Conservation (phyloP, 2,888 invertebrate species). For the Nomada flava region DNA sequence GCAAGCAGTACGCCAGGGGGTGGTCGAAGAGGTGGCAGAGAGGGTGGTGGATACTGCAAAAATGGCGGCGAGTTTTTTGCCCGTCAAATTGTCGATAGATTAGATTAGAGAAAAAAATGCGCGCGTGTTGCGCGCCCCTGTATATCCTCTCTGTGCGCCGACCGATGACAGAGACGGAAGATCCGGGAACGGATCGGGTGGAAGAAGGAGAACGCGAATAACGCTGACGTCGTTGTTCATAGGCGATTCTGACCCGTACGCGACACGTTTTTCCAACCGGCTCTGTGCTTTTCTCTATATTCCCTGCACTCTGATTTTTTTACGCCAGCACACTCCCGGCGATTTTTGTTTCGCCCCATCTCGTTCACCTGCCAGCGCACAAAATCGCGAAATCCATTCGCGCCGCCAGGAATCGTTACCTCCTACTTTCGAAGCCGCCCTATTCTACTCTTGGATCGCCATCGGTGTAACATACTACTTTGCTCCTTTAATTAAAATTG, state of each 20-base stretch:
- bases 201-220: conserved; percentile 57
- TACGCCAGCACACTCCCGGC: not conserved
- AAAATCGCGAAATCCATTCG: conserved; percentile 23
- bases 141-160: conserved; percentile 18
- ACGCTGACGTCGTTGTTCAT: conserved; percentile 64
- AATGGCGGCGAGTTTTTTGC: conserved; percentile 82
- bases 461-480: not conserved
- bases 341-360: conserved; percentile 44
- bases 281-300: conserved; percentile 54
- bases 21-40: conserved; percentile 29
- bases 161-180: conserved; percentile 40
- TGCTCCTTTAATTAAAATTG: too few species aligned
- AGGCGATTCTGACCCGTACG: conserved; percentile 62
- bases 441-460: not conserved
- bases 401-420: not conserved
- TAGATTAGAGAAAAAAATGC: conserved; percentile 81
- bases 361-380: conserved; percentile 7
- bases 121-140: conserved; percentile 52
- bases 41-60: conserved; percentile 67
- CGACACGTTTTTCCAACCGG: conserved; percentile 69
- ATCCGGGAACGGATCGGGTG: conserved; percentile 6
- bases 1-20: conserved; percentile 19
- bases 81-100: conserved; percentile 84
- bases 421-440: not conserved
- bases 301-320: conserved; percentile 33